Conservation (phyloP, 2,797 vertebrate genomes). For the Eutrigla gurnardus region DNA sequence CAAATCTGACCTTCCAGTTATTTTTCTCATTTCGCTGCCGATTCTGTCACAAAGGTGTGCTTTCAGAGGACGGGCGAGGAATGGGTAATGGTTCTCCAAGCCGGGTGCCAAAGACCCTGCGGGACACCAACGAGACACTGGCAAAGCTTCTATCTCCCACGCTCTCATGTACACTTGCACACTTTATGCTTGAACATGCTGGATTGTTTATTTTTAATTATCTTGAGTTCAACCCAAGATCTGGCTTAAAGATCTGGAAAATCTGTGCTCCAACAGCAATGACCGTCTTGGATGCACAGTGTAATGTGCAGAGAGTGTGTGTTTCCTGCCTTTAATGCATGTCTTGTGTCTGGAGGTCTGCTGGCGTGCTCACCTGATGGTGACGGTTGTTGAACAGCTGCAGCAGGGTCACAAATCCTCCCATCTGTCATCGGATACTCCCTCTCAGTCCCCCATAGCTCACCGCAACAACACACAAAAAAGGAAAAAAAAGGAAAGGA, state of each 20-base stretch:
- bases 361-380: constrained; percentile 48
- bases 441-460: constrained; percentile 35
- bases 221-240: too few relatives aligned
- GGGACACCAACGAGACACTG: constrained; percentile 21
- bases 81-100: constrained; percentile 75
- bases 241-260: not conserved
- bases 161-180: constrained; percentile 40
- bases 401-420: constrained; percentile 45
- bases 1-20: constrained; percentile 89
- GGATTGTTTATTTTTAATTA: not conserved
- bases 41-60: constrained; percentile 78
- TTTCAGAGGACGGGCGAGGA: constrained; percentile 66
- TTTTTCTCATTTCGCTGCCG: constrained; percentile 82
- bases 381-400: constrained; percentile 57
- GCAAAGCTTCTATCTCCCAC: constrained; percentile 21
- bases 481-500: not conserved
- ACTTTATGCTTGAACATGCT: not conserved
- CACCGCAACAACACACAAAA: constrained; percentile 17
- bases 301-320: not conserved
- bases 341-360: constrained; percentile 24
- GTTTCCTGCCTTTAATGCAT: not conserved
- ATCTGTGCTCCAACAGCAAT: not conserved
- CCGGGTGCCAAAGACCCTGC: constrained; percentile 51
- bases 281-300: not conserved
- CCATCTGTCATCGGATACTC: constrained; percentile 68